These are phyloP conservation scores for Ophthalmolycus amberensis DNA, from an alignment of 2,113 vertebrate species.

Conservation along the genomic window DNA sequence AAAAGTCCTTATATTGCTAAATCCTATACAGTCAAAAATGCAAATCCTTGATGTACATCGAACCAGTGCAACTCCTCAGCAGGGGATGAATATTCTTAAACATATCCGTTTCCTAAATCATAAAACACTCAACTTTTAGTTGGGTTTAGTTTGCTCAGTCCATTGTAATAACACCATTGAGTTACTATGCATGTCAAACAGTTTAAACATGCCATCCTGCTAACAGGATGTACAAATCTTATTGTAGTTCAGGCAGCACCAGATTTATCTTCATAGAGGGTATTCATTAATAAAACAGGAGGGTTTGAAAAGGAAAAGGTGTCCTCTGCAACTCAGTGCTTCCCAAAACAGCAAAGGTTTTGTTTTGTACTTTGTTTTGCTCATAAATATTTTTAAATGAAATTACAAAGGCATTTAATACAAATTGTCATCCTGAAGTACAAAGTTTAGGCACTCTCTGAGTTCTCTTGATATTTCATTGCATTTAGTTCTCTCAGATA, in stretches of 20 bases:
- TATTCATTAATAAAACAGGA: slow-evolving; percentile 56
- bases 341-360: slow-evolving; percentile 47
- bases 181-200: slow-evolving; percentile 20
- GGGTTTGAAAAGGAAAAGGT: slow-evolving; percentile 51
- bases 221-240: slow-evolving; percentile 24
- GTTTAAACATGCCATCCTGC: slow-evolving; percentile 15
- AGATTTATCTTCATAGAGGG: slow-evolving; percentile 33
- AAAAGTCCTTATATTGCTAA: neutral
- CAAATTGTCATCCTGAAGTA: slow-evolving; percentile 32
- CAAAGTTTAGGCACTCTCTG: slow-evolving; percentile 1
- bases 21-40: neutral
- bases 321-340: slow-evolving; percentile 36
- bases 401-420: slow-evolving; percentile 29
- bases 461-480: slow-evolving; percentile 35
- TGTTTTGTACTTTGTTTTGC: slow-evolving; percentile 58
- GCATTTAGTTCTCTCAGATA: slow-evolving; percentile 5
- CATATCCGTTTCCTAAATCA: neutral
- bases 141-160: neutral
- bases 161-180: neutral
- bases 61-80: neutral
- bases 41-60: neutral
- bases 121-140: neutral
- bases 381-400: slow-evolving; percentile 75
- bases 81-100: neutral
- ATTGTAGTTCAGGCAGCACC: slow-evolving; percentile 24